These are phyloP conservation scores for Acridotheres tristis DNA, from an alignment of 2,797 vertebrate genomes.

Conservation along the genomic window DNA sequence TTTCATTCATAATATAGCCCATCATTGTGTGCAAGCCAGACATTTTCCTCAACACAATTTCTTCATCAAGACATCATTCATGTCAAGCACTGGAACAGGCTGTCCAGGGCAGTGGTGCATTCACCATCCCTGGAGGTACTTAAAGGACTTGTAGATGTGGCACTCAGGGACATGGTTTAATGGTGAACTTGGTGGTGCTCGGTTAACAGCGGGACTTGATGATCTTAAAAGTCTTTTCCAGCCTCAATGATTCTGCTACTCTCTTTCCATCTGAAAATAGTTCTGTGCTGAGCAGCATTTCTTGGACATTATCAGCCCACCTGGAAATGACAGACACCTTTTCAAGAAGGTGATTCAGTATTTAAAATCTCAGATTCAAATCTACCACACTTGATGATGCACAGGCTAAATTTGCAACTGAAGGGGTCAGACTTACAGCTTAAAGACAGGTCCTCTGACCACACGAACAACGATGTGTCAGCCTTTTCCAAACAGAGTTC, in stretches of 20 bases:
- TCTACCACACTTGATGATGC: neutral
- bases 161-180: neutral
- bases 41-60: neutral
- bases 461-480: rapidly evolving
- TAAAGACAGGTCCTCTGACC: neutral
- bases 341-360: neutral
- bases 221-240: neutral
- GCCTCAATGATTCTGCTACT: neutral
- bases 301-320: neutral
- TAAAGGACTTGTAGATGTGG: neutral
- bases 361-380: neutral
- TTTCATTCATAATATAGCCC: neutral
- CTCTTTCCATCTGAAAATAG: neutral
- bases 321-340: neutral
- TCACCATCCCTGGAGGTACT: neutral
- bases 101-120: neutral
- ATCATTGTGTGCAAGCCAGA: neutral
- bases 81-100: neutral
- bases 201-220: neutral
- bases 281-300: neutral
- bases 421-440: neutral
- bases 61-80: neutral
- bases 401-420: neutral
- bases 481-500: neutral
- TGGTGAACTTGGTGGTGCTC: neutral